Conservation (phyloP, 1,140 invertebrate genomes). For the Calliopsis andreniformis region DNA sequence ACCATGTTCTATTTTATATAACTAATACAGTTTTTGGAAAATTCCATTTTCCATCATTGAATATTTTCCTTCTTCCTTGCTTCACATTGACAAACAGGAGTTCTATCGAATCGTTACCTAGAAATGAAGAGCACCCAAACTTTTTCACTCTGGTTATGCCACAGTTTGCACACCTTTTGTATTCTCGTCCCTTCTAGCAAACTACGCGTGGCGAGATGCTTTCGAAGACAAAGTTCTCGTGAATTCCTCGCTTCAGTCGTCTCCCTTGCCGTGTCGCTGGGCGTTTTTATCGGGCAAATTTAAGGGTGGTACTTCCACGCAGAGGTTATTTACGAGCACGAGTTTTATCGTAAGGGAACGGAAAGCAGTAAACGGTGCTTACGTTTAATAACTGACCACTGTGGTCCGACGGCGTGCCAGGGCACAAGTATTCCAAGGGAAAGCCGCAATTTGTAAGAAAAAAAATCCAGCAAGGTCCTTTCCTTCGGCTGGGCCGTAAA, state of each 20-base stretch:
- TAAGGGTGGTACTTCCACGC: conserved; percentile 1
- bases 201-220: neutral
- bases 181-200: neutral
- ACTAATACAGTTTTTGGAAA: too few species aligned
- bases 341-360: conserved; percentile 32
- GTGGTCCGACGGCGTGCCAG: too few species aligned
- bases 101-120: too few species aligned
- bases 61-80: too few species aligned
- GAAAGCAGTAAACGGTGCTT: conserved; percentile 12
- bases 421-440: conserved; percentile 11
- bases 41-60: too few species aligned
- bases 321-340: conserved; percentile 19
- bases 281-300: conserved; percentile 33
- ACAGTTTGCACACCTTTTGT: conserved; percentile 2
- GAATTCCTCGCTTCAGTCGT: too few species aligned
- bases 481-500: conserved; percentile 65
- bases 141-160: too few species aligned
- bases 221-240: neutral
- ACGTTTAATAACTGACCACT: conserved; percentile 23
- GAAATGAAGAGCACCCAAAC: too few species aligned
- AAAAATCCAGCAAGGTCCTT: conserved; percentile 22
- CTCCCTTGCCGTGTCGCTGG: neutral
- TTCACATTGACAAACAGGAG: too few species aligned
- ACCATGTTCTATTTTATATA: too few species aligned
- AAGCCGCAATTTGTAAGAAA: conserved; percentile 34